Evolutionary conservation across 2,888 invertebrate species (phyloP), one percentile per base, ranked within the genome.

Genomic region (Hyalella azteca): DNA sequence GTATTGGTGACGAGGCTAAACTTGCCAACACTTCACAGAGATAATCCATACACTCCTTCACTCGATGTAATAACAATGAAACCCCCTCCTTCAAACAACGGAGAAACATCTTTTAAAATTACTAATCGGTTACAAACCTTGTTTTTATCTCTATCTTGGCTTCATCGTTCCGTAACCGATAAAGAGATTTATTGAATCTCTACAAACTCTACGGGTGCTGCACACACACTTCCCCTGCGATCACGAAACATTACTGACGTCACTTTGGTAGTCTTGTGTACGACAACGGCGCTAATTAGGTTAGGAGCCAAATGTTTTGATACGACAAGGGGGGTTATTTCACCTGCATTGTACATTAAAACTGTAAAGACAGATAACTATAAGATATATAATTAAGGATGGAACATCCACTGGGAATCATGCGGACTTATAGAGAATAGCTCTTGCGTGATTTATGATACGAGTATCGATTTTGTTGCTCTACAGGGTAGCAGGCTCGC

Each of bases 1-100:
- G n/a, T n/a, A n/a, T n/a, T n/a, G n/a, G n/a, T n/a, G n/a, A n/a
- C n/a, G n/a, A n/a, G n/a, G n/a, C n/a, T n/a, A n/a, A n/a, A n/a
- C n/a, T n/a, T 13, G 26, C 54, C 54, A 19, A 54, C 54, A 54
- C 54, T 54, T 29, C 3, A 15, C 54, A 26, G 7, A 29, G 54
- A 54, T 54, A 54, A 54, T 54, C 54, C 54, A 54, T 54, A 54
- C 54, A 54, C 54, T 54, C 26, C 15, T n/a, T n/a, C n/a, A n/a
- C n/a, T n/a, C n/a, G n/a, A n/a, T n/a, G n/a, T n/a, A n/a, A n/a
- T n/a, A n/a, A n/a, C n/a, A n/a, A n/a, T n/a, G n/a, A n/a, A n/a
- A n/a, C n/a, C n/a, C n/a, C n/a, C n/a, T n/a, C n/a, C n/a, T n/a
- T n/a, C n/a, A n/a, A n/a, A n/a, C n/a, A n/a, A n/a, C n/a, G n/a